Evolutionary conservation across 2,797 vertebrate genomes (phyloP).

Genomic region (Chrosomus eos): DNA sequence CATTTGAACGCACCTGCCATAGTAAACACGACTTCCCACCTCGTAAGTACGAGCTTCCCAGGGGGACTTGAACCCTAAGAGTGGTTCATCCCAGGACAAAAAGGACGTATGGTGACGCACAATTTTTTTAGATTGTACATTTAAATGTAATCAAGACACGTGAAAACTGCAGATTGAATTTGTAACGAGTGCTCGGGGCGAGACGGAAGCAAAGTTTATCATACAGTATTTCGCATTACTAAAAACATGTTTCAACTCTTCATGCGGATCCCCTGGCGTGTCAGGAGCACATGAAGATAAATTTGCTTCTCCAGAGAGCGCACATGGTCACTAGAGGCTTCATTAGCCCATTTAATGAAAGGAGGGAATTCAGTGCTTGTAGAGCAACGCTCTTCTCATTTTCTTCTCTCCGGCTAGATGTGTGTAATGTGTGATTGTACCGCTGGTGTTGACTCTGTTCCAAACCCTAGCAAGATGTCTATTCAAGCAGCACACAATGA

Average conservation of each 20-base stretch:
- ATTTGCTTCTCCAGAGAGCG: slow-evolving; percentile 40
- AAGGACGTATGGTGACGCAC: not conserved
- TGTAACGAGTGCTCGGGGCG: not conserved
- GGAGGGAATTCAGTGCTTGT: slow-evolving; percentile 15
- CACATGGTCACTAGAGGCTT: slow-evolving; percentile 48
- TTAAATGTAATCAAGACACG: slow-evolving; percentile 11
- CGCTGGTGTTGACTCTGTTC: not conserved
- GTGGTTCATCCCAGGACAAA: not conserved
- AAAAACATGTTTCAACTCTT: slow-evolving; percentile 21
- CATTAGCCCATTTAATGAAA: slow-evolving; percentile 59
- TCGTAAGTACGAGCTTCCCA: too few species aligned
- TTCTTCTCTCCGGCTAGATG: not conserved
- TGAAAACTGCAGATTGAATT: slow-evolving; percentile 21
- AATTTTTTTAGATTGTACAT: not conserved
- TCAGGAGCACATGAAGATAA: slow-evolving; percentile 49
- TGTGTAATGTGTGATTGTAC: not conserved
- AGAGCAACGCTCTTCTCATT: not conserved
- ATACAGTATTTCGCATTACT: slow-evolving; percentile 30
- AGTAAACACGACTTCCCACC: too few species aligned
- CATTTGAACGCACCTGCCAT: too few species aligned
- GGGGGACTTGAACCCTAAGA: too few species aligned
- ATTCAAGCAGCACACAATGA: not conserved
- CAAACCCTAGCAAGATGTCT: not conserved
- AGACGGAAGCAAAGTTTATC: slow-evolving; percentile 27
- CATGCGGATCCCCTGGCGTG: slow-evolving; percentile 4